A percentile compares a stretch with the other conserved stretches of the same genome.
Evolutionary conservation across 2,797 vertebrate species (phyloP).

Genomic region (Podargus strigoides): DNA sequence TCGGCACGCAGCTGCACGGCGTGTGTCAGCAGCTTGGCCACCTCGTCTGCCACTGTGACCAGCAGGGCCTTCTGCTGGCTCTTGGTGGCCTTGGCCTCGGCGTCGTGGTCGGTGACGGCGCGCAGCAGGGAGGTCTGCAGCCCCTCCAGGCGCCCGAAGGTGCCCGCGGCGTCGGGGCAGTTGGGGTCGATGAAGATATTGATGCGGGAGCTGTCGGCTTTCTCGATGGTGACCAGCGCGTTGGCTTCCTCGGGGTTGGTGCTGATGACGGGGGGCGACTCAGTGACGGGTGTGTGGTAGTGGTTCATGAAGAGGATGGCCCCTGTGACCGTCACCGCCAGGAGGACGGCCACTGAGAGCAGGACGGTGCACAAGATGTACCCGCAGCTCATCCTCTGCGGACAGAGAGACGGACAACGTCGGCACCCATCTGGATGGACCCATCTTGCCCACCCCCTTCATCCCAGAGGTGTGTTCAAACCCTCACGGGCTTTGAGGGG

Average conservation of each 20-base stretch:
- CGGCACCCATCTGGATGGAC: fast-evolving
- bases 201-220: constrained; percentile 89
- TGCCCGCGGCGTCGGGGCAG: constrained; percentile 86
- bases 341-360: constrained; percentile 89
- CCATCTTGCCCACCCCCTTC: not conserved
- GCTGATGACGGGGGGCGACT: constrained; percentile 86
- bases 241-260: constrained; percentile 91
- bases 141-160: constrained; percentile 87
- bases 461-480: not conserved
- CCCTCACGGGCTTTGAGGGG: fast-evolving
- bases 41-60: constrained; percentile 87
- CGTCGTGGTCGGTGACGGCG: constrained; percentile 83
- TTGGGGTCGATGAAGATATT: constrained; percentile 98
- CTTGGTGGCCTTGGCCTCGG: constrained; percentile 81
- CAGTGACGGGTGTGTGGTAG: constrained; percentile 83
- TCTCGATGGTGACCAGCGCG: constrained; percentile 93
- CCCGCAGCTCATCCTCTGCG: constrained; percentile 89
- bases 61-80: constrained; percentile 87
- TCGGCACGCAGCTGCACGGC: constrained; percentile 87
- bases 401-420: fast-evolving
- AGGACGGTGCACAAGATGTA: constrained; percentile 91
- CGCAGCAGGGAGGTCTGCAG: constrained; percentile 88
- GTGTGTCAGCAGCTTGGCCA: constrained; percentile 87
- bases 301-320: constrained; percentile 96
- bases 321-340: constrained; percentile 89